phyloP scores from a whole-genome alignment of 2,888 invertebrate species.

The Nymphalis c-album region DNA sequence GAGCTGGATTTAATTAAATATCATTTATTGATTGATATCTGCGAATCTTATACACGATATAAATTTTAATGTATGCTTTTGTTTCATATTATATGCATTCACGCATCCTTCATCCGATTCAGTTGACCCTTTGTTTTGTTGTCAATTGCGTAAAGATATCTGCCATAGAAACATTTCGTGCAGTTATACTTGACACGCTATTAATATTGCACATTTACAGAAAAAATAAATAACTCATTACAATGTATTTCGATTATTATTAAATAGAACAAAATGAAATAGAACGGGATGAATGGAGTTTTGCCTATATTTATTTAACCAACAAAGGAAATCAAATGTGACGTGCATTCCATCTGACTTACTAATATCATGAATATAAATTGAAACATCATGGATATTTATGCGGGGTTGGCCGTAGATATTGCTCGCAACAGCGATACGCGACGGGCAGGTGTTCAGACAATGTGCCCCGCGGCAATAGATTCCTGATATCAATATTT shows the following conservation, averaged over 20 bases:
- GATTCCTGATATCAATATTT: constrained; percentile 77
- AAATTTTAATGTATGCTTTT: no score
- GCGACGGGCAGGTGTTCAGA: constrained; percentile 73
- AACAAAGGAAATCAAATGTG: constrained; percentile 79
- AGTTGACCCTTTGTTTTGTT: no score
- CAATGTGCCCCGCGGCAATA: constrained; percentile 73
- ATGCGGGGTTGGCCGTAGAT: constrained; percentile 69
- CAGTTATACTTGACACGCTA: no score
- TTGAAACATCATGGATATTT: constrained; percentile 79
- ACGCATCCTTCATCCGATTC: no score
- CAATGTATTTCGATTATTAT: not conserved
- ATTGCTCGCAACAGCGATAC: constrained; percentile 66
- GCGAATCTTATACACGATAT: no score
- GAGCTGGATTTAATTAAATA: no score
- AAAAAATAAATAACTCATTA: not conserved
- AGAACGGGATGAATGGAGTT: not conserved
- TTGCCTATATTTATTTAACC: constrained; percentile 60
- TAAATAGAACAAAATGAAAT: not conserved
- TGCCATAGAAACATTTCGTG: no score
- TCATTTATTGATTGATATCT: no score
- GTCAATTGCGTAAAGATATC: no score
- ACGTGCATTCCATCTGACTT: constrained; percentile 62
- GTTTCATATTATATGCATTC: no score
- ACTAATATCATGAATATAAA: constrained; percentile 81
- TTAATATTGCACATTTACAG: no score